Percentiles rank a stretch among this genome's conserved stretches.
phyloP scores from a whole-genome alignment of 2,888 invertebrate genomes.

The Drosophila prostipennis region DNA sequence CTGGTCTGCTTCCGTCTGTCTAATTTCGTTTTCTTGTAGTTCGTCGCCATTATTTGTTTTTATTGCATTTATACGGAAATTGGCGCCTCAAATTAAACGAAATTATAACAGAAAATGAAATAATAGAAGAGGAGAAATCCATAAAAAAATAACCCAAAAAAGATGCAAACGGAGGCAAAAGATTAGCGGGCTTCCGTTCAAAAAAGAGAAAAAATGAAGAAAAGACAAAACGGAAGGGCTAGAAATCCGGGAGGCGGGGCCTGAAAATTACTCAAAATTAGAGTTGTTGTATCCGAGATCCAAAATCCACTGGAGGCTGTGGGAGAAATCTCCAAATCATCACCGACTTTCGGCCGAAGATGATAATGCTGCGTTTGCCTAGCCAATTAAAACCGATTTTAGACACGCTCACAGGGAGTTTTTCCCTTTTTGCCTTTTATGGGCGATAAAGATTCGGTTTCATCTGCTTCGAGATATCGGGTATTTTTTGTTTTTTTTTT shows the following conservation, averaged over 20 bases:
- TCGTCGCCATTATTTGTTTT: constrained; percentile 77
- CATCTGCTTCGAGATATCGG: constrained; percentile 21
- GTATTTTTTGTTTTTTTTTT: not conserved
- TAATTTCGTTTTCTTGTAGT: constrained; percentile 77
- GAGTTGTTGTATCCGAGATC: constrained; percentile 52
- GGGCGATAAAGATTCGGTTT: constrained; percentile 47
- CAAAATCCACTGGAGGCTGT: constrained; percentile 17
- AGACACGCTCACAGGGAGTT: constrained; percentile 65
- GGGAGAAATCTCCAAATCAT: constrained; percentile 22
- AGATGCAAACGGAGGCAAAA: constrained; percentile 49
- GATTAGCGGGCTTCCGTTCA: constrained; percentile 53
- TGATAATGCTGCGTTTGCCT: constrained; percentile 34
- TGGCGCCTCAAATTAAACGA: constrained; percentile 68
- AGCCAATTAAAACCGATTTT: constrained; percentile 78
- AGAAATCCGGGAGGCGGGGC: constrained; percentile 18
- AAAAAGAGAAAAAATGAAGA: constrained; percentile 31
- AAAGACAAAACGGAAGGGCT: constrained; percentile 26
- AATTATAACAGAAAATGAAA: constrained; percentile 46
- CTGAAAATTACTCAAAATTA: constrained; percentile 66
- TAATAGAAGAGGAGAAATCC: constrained; percentile 41
- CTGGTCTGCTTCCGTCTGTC: constrained; percentile 68
- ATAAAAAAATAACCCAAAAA: constrained; percentile 53
- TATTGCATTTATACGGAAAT: constrained; percentile 81
- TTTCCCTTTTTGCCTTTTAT: constrained; percentile 32
- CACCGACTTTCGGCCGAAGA: constrained; percentile 8